Conservation (phyloP, 2,888 invertebrate species). For the Neoaliturus tenellus region DNA sequence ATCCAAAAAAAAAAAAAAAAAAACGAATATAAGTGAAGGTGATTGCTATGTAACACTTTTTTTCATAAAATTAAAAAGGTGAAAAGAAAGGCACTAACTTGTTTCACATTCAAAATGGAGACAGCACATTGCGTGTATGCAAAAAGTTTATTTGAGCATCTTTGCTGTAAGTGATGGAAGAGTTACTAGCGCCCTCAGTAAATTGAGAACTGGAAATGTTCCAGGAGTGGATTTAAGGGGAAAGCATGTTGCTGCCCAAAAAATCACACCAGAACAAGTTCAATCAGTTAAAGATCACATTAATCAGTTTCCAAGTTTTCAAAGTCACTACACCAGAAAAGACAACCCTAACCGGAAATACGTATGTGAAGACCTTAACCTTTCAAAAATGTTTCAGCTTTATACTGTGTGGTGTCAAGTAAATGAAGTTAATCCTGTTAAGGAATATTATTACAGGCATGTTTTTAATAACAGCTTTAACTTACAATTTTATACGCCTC, state of each 20-base stretch:
- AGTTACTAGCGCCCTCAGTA: conserved; percentile 53
- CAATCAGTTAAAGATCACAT: conserved; percentile 55
- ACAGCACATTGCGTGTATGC: conserved; percentile 46
- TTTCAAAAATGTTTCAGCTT: conserved; percentile 49
- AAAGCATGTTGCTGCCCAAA: conserved; percentile 53
- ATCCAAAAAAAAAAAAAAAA: too few species aligned
- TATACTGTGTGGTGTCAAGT: conserved; percentile 45
- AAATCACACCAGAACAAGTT: conserved; percentile 49
- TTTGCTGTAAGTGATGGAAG: conserved; percentile 55
- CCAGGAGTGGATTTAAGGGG: conserved; percentile 57
- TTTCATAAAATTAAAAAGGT: too few species aligned
- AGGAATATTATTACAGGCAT: conserved; percentile 53
- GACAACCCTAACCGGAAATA: conserved; percentile 54
- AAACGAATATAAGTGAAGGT: too few species aligned
- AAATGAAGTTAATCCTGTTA: conserved; percentile 51
- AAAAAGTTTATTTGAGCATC: conserved; percentile 52
- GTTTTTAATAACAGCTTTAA: conserved; percentile 51
- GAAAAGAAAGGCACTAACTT: conserved; percentile 53
- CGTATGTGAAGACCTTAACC: conserved; percentile 48
- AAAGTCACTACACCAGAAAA: conserved; percentile 53
- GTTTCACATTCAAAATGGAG: conserved; percentile 48
- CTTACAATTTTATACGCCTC: conserved; percentile 49
- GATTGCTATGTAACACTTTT: too few species aligned
- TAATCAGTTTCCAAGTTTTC: conserved; percentile 44
- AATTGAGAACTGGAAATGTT: conserved; percentile 40